Base-by-base conservation (phyloP, 2,888 invertebrate species). In the Sisyra nigra region DNA sequence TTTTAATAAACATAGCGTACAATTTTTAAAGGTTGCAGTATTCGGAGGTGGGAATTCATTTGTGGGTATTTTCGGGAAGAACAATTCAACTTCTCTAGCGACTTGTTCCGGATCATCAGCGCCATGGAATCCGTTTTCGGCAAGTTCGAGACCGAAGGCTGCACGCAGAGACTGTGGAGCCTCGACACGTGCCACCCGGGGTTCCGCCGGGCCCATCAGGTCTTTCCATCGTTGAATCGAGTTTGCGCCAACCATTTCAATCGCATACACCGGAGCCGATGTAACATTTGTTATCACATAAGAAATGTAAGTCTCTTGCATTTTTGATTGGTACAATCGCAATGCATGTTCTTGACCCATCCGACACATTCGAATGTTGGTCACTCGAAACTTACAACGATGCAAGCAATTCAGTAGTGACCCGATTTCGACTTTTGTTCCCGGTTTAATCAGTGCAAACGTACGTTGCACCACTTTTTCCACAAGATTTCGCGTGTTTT, bases 1-100 rank as follows among this genome's bases (percentile, higher is more conserved):
- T 60, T 93, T 93, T 37, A 94, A 78, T 42, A 94, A 66, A 54
- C 85, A 86, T 44, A 85, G 72, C 0, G 86, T 84, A 49, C 80
- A 78, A 54, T 83, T 78, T 29, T 72, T 66, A 4, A 79, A 58
- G 2, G 66, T 65, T 0, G 43, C 31, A n/a, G 43, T 38, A 8
- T 15, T 49, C 14, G 18, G 11, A 1, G 40, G 40, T 9, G 39
- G 13, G 39, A 51, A 49, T 1, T 61, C 59, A 7, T 55, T 50
- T 30, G 50, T 51, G 17, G 46, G 48, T 18, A 48, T 47, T 4
- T 49, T 47, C 0, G 73, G 69, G 51, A 81, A 80, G 53, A 83
- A 82, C 52, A 76, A 75, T 37, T 69, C 64, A 3, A 74, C 50
- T 48, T 59, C 56, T 48, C 48, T 51, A 51, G 74, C 72, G 33